Evolutionary conservation across 2,113 vertebrate genomes (phyloP), one percentile per base, ranked within the genome.

Genomic region (Pollachius pollachius): DNA sequence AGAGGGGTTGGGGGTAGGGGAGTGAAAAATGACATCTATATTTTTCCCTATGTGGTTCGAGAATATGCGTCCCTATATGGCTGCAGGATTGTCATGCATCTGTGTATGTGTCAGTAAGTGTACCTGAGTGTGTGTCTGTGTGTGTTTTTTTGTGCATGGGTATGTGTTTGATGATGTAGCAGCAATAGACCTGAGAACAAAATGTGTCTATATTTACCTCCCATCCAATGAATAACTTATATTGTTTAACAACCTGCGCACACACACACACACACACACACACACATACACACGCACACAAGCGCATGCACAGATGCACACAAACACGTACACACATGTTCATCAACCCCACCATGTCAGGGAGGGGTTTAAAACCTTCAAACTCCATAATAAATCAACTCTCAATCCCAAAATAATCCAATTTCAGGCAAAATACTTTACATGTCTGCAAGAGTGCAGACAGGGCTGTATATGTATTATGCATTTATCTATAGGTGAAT

Each of bases 191-290:
- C 75, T 67, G 69, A 17, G 15, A 48, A 65, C 48, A 68, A 74
- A 69, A 77, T 69, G 70, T 64, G 70, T 76, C 82, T 89, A 85
- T 84, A 85, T 90, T 90, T 90, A 76, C 81, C 73, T 88, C 69
- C 72, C 68, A 64, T 70, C 75, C 79, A 83, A 90, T 92, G 91
- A 92, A 91, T 91, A 88, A 91, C 81, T 92, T 63, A 91, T 84
- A 59, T 71, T 21, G 52, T 87, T 88, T 87, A 84, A 88, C 84
- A 88, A 86, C 88, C 89, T 81, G 85, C 76, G 81, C 65, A 62
- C 77, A 81, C 84, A 62, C 23, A 30, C 67, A 87, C 81, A 85
- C 87, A 78, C 84, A 85, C n/a, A 5, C 15, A n/a, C 17, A 37
- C 70, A 77, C 77, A 84, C 75, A 81, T 52, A 23, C 17, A 18